Base-by-base conservation (phyloP, 1,140 invertebrate genomes). In the Phymorhynchus buccinoides region DNA sequence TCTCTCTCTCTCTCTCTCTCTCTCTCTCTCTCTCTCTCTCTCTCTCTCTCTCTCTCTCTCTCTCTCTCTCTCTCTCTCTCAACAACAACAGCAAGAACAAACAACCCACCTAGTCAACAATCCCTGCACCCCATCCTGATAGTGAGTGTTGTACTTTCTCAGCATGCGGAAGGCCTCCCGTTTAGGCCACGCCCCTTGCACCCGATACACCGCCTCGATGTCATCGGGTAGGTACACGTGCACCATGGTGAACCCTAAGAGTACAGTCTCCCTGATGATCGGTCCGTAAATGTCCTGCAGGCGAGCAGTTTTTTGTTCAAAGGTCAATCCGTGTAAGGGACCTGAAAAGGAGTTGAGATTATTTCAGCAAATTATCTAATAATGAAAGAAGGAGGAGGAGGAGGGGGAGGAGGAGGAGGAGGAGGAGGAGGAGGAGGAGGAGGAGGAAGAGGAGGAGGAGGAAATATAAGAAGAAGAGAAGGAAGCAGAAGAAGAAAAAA, bases 161-260 rank as follows among this genome's bases (percentile, higher is more conserved):
- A 90, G 73, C 35, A 86, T 87, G 39, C 87, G 81, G 42, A 89
- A 89, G 16, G 86, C 85, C 52, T 91, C 94, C 87, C 98, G 94
- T 56, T 95, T 94, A 0, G 97, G 97, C 93, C 96, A 96, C 62
- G 95, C 94, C 0, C 96, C 96, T 71, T 95, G 94, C 44, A 95
- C 95, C 82, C 95, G 95, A 83, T 97, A 96, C 89, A 98, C 93
- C 9, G 93, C 94, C 88, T 96, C 96, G 80, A 98, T 96, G 88
- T 98, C 96, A 75, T 96, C 95, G 1, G 97, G 97, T 89, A 96
- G 95, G 91, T 95, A 97, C 0, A 98, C 91, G 41, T 88, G 87
- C 16, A 89, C 86, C 42, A 89, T n/a, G 1, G 48, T 22, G 27
- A 86, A 85, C 2, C 83, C 85, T 0, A 83, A 78, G 18, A 86